Evolutionary conservation across 2,797 vertebrate species (phyloP).

Genomic region (Melanogrammus aeglefinus): DNA sequence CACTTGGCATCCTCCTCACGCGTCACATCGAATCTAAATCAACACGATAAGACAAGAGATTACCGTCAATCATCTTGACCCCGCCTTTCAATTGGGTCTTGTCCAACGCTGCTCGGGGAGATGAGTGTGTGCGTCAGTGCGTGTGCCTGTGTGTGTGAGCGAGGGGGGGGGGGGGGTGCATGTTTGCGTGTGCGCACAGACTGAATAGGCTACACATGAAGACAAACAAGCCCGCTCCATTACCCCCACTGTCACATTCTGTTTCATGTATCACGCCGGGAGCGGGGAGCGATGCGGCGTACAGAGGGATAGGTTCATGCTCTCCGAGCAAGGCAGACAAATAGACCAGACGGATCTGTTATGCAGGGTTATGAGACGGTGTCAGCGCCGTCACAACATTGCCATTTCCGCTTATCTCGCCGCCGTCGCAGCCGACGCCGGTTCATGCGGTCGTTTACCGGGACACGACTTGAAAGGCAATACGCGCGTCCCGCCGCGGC

Average conservation of each 20-base stretch:
- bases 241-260: constrained; percentile 62
- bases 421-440: constrained; percentile 25
- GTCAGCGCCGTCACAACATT: constrained; percentile 63
- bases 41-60: constrained; percentile 55
- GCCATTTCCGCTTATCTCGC: constrained; percentile 37
- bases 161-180: too few relatives aligned
- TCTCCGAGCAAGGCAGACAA: constrained; percentile 61
- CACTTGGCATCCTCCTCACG: constrained; percentile 7
- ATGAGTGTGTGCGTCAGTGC: constrained; percentile 23
- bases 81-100: constrained; percentile 56
- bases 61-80: constrained; percentile 54
- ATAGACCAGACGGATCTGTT: constrained; percentile 68
- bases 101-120: constrained; percentile 30
- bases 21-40: constrained; percentile 59
- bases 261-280: constrained; percentile 59
- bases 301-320: constrained; percentile 68
- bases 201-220: constrained; percentile 58
- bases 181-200: constrained; percentile 9
- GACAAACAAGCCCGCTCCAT: constrained; percentile 54
- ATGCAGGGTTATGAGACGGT: constrained; percentile 60
- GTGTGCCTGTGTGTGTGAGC: background rate
- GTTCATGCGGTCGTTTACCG: constrained; percentile 20
- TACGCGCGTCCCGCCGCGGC: background rate
- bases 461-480: background rate
- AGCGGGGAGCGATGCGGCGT: constrained; percentile 43